Conservation (phyloP, 2,113 vertebrate species). For the Pedionomus torquatus region DNA sequence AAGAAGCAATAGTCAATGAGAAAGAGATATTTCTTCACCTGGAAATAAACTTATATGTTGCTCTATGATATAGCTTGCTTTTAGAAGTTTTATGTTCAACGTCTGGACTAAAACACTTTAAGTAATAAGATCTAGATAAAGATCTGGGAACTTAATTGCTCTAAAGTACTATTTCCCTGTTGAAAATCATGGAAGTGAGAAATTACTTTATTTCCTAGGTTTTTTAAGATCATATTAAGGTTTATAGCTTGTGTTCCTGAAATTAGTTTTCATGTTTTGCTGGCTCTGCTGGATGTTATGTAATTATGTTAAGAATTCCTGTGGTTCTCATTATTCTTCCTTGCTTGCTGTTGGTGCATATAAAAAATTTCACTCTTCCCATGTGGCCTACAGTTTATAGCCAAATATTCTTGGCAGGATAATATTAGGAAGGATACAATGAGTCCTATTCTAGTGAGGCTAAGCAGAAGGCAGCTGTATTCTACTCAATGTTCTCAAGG, state of each 20-base stretch:
- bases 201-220: background rate
- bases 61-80: background rate
- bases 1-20: background rate
- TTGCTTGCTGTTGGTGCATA: background rate
- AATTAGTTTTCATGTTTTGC: slow-evolving; percentile 53
- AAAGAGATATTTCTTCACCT: background rate
- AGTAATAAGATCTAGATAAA: slow-evolving; percentile 28
- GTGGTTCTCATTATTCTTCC: slow-evolving; percentile 46
- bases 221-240: slow-evolving; percentile 15
- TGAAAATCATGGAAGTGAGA: slow-evolving; percentile 2
- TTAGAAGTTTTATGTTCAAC: background rate
- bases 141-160: slow-evolving; percentile 19
- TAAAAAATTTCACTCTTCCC: slow-evolving; percentile 36
- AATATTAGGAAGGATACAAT: background rate
- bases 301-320: slow-evolving; percentile 56
- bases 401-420: background rate
- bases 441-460: background rate
- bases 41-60: background rate
- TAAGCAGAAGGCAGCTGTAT: background rate
- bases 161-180: background rate
- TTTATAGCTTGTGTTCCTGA: slow-evolving; percentile 48
- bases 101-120: background rate
- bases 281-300: slow-evolving; percentile 19
- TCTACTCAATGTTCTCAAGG: background rate
- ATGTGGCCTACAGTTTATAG: background rate